Evolutionary conservation across 2,888 invertebrate species (phyloP).

Genomic region (Strigamia transsilvanica): DNA sequence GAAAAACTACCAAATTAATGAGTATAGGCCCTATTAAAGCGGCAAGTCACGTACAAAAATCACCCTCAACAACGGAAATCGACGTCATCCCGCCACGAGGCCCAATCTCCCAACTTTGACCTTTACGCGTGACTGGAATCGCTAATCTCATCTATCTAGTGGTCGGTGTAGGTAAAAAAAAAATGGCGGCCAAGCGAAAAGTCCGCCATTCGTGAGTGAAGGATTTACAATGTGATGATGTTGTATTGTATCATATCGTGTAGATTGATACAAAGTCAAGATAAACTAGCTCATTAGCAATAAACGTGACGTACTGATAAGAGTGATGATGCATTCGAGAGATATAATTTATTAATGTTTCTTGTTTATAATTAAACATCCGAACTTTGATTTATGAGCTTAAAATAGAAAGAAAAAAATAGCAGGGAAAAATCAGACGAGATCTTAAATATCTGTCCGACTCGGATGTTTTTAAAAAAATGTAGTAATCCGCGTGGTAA

Average conservation of each 20-base stretch:
- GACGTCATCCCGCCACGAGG: slow-evolving; percentile 48
- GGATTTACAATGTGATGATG: slow-evolving; percentile 28
- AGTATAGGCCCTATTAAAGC: slow-evolving; percentile 41
- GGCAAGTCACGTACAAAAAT: slow-evolving; percentile 41
- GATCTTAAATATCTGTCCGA: no score
- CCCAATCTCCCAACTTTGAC: slow-evolving; percentile 47
- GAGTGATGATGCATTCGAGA: not conserved
- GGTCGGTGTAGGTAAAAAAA: not conserved
- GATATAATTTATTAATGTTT: not conserved
- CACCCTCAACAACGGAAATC: slow-evolving; percentile 49
- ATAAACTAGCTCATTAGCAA: slow-evolving; percentile 24
- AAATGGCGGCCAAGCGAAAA: slow-evolving; percentile 6
- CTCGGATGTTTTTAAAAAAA: no score
- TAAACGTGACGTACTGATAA: slow-evolving; percentile 45
- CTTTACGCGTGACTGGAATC: slow-evolving; percentile 28
- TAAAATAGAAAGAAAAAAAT: no score
- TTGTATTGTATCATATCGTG: not conserved
- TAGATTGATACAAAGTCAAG: slow-evolving; percentile 7
- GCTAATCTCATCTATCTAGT: not conserved
- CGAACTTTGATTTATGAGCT: not conserved
- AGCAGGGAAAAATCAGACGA: no score
- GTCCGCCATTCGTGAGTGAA: not conserved
- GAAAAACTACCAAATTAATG: slow-evolving; percentile 43
- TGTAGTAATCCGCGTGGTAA: no score
- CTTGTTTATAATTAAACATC: slow-evolving; percentile 17